Evolutionary conservation across 2,888 invertebrate genomes (phyloP), one percentile per base, ranked within the genome.

Genomic region (Drosophila prolongata): DNA sequence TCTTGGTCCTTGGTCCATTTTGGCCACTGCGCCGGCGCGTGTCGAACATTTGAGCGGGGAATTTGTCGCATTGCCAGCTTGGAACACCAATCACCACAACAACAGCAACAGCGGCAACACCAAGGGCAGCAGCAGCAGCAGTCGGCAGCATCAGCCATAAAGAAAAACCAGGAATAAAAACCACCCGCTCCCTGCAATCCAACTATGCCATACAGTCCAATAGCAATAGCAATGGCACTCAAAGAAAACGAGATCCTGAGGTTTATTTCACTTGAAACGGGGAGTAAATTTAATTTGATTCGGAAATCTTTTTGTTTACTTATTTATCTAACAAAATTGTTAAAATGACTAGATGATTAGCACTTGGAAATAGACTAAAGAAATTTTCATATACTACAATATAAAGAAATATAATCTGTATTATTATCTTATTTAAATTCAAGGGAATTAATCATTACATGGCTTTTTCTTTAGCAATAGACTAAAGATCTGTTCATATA

Each of bases 31-130:
- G 89, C 87, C 87, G 76, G 78, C 87, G 77, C 83, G 69, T 65
- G 62, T 89, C 89, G 75, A 89, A 90, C 89, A 83, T 79, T 89
- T 83, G 89, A 89, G 89, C 87, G 79, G 50, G 67, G 76, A 85
- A 87, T 83, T 82, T 86, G 86, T 83, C 80, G 88, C 80, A 78
- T 75, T 75, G 71, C 50, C 71, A 52, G 53, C 60, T 37, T 54
- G 27, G 34, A 57, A 30, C 37, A 58, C 30, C 58, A 59, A 55
- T 59, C 61, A 60, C n/a, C 57, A 38, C 52, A 52, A 13, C 50
- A 58, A n/a, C 50, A 38, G 6, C 13, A 38, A n/a, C 56, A 38
- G 3, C 46, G 37, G 10, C 55, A 35, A 19, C n/a, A 37, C 27
- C 35, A 42, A 30, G 43, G 37, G 46, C 61, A 38, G 59, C 58